A percentile compares a stretch with the other conserved stretches of the same genome.
Conservation (phyloP, 2,797 vertebrate species). For the Rhabdomys pumilio region DNA sequence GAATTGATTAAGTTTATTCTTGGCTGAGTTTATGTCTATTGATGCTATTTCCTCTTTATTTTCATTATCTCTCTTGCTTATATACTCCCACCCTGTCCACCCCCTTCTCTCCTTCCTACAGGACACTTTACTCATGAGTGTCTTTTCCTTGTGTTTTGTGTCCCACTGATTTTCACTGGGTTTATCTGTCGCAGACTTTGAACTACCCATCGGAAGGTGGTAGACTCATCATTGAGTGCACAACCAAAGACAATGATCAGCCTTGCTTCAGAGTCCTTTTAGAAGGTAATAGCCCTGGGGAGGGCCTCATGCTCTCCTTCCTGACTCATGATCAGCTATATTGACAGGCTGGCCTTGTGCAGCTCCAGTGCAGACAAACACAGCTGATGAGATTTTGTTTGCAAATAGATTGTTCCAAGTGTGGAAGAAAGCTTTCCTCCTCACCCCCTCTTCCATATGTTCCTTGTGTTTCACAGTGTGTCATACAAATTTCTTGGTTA, state of each 20-base stretch:
- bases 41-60: neutral
- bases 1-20: neutral
- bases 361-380: neutral
- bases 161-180: neutral
- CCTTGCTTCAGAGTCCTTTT: neutral
- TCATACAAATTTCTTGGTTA: no score
- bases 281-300: neutral
- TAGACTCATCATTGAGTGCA: neutral
- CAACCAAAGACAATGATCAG: neutral
- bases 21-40: neutral
- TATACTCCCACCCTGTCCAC: neutral
- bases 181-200: neutral
- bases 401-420: neutral
- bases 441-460: no score
- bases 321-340: neutral
- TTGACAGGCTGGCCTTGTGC: neutral
- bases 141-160: neutral
- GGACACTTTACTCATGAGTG: neutral
- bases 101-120: neutral
- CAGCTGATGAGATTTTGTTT: neutral
- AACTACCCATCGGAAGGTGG: neutral
- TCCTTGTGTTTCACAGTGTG: neutral
- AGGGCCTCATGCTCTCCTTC: neutral
- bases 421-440: neutral
- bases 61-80: neutral